These are phyloP conservation scores for Sycophila sp. DNA, from an alignment of 1,140 invertebrate genomes.

Conservation along the genomic window DNA sequence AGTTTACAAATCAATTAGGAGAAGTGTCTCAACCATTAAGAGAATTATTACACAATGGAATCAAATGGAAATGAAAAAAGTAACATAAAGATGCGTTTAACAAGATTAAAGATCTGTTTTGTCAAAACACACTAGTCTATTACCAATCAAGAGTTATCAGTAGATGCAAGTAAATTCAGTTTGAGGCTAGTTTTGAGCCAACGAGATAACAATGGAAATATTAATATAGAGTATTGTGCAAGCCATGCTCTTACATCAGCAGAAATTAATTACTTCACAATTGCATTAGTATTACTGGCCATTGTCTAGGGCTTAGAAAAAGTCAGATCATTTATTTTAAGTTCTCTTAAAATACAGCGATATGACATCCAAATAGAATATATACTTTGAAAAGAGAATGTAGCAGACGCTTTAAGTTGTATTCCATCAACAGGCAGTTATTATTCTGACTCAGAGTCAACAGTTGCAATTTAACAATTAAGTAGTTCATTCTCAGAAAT, in stretches of 20 bases:
- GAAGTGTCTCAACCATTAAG: neutral
- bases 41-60: neutral
- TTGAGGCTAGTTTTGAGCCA: neutral
- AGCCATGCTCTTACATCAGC: neutral
- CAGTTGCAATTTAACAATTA: no score
- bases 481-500: no score
- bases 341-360: neutral
- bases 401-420: constrained; percentile 8
- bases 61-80: neutral
- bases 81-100: neutral
- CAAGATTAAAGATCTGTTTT: neutral
- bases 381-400: neutral
- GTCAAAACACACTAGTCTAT: neutral
- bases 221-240: neutral
- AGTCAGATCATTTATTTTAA: neutral
- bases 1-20: neutral
- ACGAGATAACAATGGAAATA: neutral
- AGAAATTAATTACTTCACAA: constrained; percentile 4
- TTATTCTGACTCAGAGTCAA: no score
- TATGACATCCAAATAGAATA: constrained; percentile 4
- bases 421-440: no score
- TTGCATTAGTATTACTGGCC: neutral
- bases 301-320: constrained; percentile 17
- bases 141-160: neutral
- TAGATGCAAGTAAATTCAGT: neutral